Evolutionary conservation across 2,113 vertebrate genomes (phyloP).

Genomic region (Toxotes chatareus): DNA sequence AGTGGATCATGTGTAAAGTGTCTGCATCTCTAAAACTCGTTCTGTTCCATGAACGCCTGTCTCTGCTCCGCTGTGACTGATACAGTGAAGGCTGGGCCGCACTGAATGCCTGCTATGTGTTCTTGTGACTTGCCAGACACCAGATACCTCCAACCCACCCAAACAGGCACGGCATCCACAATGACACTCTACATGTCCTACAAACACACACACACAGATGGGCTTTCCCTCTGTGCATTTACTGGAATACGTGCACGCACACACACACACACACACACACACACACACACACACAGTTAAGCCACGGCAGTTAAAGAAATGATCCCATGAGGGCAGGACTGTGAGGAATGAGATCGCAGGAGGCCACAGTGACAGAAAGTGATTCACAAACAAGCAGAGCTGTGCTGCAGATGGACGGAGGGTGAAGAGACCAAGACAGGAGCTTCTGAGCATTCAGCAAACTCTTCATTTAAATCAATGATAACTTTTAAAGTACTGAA

Average conservation of each 20-base stretch:
- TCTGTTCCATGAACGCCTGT: neutral
- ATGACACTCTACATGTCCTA: slow-evolving; percentile 54
- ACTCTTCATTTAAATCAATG: neutral
- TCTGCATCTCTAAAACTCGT: slow-evolving; percentile 4
- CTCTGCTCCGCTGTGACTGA: slow-evolving; percentile 24
- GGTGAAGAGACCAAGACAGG: neutral
- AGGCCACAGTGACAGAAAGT: slow-evolving; percentile 13
- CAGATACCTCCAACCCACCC: slow-evolving; percentile 60
- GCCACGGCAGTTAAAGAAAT: slow-evolving; percentile 32
- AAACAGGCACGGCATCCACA: slow-evolving; percentile 65
- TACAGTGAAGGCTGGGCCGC: neutral
- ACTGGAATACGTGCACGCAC: slow-evolving; percentile 1
- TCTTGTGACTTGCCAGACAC: slow-evolving; percentile 64
- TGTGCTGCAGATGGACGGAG: neutral
- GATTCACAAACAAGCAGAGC: neutral
- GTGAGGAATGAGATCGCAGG: slow-evolving; percentile 45
- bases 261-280: slow-evolving; percentile 23
- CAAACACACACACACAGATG: slow-evolving; percentile 32
- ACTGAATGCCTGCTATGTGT: slow-evolving; percentile 62
- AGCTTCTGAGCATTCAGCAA: neutral
- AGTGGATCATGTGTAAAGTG: neutral
- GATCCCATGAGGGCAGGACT: slow-evolving; percentile 49
- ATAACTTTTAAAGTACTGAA: neutral
- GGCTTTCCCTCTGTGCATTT: slow-evolving; percentile 33
- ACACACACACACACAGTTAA: slow-evolving; percentile 24